phyloP scores from a whole-genome alignment of 2,113 vertebrate species.

The Merops nubicus region DNA sequence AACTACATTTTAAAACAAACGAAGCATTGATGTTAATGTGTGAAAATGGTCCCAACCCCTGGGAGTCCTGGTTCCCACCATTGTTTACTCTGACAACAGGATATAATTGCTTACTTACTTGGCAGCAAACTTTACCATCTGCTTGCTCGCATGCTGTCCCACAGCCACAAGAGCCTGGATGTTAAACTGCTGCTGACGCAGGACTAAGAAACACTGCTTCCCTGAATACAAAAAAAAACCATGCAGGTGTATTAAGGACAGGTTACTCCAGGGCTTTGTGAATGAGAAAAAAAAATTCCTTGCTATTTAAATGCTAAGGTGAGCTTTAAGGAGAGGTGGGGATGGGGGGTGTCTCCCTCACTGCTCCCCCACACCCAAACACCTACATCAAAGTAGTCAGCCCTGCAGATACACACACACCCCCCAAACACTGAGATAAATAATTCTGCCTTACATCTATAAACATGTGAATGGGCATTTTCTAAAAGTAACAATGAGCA shows the following conservation, averaged over 20 bases:
- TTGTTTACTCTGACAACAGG: slow-evolving; percentile 93
- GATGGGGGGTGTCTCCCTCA: neutral
- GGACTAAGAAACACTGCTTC: slow-evolving; percentile 97
- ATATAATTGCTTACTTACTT: slow-evolving; percentile 95
- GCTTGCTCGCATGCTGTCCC: slow-evolving; percentile 98
- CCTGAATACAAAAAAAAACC: slow-evolving; percentile 82
- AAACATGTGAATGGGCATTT: neutral
- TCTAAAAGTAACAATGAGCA: neutral
- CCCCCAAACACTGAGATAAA: neutral
- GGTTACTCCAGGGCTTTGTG: slow-evolving; percentile 40
- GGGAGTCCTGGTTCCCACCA: slow-evolving; percentile 93
- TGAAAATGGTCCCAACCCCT: slow-evolving; percentile 86
- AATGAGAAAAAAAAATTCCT: slow-evolving; percentile 62
- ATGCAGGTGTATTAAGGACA: slow-evolving; percentile 68
- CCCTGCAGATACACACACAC: neutral
- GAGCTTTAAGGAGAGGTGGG: neutral
- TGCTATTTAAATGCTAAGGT: slow-evolving; percentile 16
- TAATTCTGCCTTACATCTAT: neutral
- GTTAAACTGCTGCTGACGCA: slow-evolving; percentile 98
- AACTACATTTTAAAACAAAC: slow-evolving; percentile 85
- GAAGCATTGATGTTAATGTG: slow-evolving; percentile 90
- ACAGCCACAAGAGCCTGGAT: slow-evolving; percentile 96
- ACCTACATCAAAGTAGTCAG: neutral
- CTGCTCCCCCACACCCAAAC: fast-evolving
- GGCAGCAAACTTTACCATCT: slow-evolving; percentile 99